Evolutionary conservation across 2,888 invertebrate species (phyloP).

Genomic region (Epirrhoe alternata): DNA sequence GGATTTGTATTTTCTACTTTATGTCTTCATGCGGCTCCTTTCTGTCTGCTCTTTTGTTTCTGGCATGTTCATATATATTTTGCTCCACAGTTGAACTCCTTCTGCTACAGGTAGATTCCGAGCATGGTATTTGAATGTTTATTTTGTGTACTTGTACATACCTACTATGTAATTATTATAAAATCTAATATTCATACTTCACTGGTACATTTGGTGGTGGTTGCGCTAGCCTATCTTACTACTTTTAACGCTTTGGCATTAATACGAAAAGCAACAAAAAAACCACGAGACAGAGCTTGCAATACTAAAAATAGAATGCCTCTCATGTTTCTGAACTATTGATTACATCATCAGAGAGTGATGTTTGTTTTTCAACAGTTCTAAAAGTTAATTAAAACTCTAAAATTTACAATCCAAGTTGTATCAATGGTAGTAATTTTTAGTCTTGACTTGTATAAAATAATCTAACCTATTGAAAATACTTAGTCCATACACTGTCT

Average conservation of each 20-base stretch:
- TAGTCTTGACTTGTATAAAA: background rate
- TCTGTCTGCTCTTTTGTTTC: conserved; percentile 76
- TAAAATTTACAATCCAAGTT: conserved; percentile 2
- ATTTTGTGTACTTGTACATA: conserved; percentile 64
- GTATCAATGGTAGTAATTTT: conserved; percentile 12
- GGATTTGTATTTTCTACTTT: conserved; percentile 82
- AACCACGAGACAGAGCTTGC: conserved; percentile 84
- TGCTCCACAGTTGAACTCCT: conserved; percentile 79
- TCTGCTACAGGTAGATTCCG: conserved; percentile 79
- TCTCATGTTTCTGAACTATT: conserved; percentile 40
- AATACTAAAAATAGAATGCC: conserved; percentile 64
- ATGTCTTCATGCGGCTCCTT: conserved; percentile 80
- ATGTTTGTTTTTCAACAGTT: conserved; percentile 3
- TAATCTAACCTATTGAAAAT: conserved; percentile 6
- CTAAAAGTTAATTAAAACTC: background rate
- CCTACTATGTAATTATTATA: conserved; percentile 56
- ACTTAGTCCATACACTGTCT: background rate
- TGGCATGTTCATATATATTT: conserved; percentile 79
- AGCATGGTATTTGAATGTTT: conserved; percentile 65
- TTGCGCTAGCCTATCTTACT: conserved; percentile 59
- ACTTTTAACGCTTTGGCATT: conserved; percentile 64
- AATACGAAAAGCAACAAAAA: conserved; percentile 73
- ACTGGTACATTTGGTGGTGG: conserved; percentile 70
- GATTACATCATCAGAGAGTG: conserved; percentile 10
- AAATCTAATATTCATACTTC: conserved; percentile 60